phyloP scores from a whole-genome alignment of 2,888 invertebrate genomes.

The Drosophila acutilabella region DNA sequence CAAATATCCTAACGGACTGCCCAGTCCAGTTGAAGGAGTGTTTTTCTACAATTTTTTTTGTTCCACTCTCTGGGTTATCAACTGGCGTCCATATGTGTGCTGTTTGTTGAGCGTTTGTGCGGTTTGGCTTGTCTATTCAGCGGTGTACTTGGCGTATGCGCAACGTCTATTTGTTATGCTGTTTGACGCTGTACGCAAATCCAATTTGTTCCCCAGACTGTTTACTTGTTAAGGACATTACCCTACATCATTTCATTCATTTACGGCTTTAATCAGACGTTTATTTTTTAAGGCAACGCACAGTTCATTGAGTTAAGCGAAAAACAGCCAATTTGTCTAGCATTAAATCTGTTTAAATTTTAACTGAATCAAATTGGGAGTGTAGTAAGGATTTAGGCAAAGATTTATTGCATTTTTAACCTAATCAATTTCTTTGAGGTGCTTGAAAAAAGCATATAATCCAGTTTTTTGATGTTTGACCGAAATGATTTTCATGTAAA shows the following conservation, averaged over 20 bases:
- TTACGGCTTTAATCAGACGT: slow-evolving; percentile 30
- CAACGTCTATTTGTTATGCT: slow-evolving; percentile 76
- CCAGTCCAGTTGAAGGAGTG: slow-evolving; percentile 37
- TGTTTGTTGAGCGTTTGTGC: slow-evolving; percentile 53
- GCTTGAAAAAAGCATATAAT: neutral
- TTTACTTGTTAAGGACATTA: slow-evolving; percentile 55
- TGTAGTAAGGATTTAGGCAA: neutral
- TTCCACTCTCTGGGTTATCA: slow-evolving; percentile 63
- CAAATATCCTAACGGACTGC: slow-evolving; percentile 48
- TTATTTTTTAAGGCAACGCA: slow-evolving; percentile 5
- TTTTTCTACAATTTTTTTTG: slow-evolving; percentile 31
- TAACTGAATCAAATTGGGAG: neutral
- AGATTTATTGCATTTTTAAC: neutral
- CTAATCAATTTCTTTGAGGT: neutral
- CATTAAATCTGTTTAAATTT: neutral
- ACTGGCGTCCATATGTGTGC: slow-evolving; percentile 55
- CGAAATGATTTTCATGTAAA: slow-evolving; percentile 29
- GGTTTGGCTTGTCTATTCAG: slow-evolving; percentile 38
- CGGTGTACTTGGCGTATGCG: slow-evolving; percentile 64
- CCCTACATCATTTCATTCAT: neutral
- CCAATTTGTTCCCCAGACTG: slow-evolving; percentile 65
- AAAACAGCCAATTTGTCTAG: neutral
- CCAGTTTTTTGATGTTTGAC: slow-evolving; percentile 15
- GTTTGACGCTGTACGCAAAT: slow-evolving; percentile 65
- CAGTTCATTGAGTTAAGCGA: neutral